phyloP scores from a whole-genome alignment of 2,113 vertebrate species.

The Marmota monax region DNA sequence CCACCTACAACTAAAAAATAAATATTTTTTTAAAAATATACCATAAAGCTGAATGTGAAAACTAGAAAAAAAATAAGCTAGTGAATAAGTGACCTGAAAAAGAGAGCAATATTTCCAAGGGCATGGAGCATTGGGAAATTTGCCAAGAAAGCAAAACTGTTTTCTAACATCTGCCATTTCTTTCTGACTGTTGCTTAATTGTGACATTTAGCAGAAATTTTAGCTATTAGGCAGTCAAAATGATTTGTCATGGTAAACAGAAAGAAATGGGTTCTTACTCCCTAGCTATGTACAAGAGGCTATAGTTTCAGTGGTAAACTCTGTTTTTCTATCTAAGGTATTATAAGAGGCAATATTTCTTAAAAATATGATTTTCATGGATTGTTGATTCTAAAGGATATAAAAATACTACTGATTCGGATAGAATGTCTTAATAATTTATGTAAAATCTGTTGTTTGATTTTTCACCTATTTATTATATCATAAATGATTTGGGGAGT shows the following conservation, averaged over 20 bases:
- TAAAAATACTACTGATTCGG: background rate
- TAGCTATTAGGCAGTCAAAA: background rate
- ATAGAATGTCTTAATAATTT: constrained; percentile 25
- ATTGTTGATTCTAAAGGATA: background rate
- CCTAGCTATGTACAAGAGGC: background rate
- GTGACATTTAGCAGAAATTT: constrained; percentile 57
- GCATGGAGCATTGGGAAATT: background rate
- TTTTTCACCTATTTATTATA: constrained; percentile 29
- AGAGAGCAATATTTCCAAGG: background rate
- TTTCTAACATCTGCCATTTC: constrained; percentile 36
- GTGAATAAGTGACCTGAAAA: background rate
- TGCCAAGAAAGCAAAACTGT: background rate
- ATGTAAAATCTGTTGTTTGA: background rate
- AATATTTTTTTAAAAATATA: too few relatives aligned
- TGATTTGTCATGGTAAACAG: background rate
- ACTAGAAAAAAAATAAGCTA: background rate
- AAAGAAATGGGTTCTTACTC: background rate
- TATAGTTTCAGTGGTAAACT: background rate
- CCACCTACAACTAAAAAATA: too few relatives aligned
- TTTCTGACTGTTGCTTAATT: constrained; percentile 53
- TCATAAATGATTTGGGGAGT: background rate
- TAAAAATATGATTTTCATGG: constrained; percentile 9
- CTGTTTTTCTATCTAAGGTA: constrained; percentile 18
- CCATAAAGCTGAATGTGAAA: background rate
- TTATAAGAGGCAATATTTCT: background rate